Base-by-base conservation (phyloP, 2,888 invertebrate genomes). In the Microplitis manilae region DNA sequence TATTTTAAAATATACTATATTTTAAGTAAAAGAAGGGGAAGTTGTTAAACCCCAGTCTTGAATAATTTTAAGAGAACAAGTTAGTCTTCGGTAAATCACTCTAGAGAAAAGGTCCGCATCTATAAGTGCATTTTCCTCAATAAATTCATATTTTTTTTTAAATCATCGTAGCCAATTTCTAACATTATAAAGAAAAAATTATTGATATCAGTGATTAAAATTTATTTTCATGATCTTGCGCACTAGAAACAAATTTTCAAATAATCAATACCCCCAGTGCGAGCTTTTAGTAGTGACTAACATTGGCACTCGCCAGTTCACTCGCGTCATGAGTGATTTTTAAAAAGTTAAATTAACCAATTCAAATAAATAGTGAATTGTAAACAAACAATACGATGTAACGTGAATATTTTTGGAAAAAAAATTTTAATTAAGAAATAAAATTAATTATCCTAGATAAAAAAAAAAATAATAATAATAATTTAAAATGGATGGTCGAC, bases 401-500 rank as follows among this genome's bases (percentile, higher is more conserved):
- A 62, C 8, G 8, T 59, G 15, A 62, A 6, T 17, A 62, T 62
- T 20, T 62, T 62, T 62, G 13, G 17, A 62, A 62, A 5, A 62
- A 62, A 62, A 62, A 17, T 20, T 30, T 13, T 6, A 7, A 30
- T 8, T 6, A 30, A 30, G 5, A 30, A 30, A 9, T 30, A 65
- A 65, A 65, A 50, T 50, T 30, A 65, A 13, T 30, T 20, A 30
- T 7, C 30, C 30, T 30, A 20, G 7, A 6, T 13, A 8, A 30
- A 30, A 65, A 65, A 30, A 65, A 65, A 65, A 20, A 20, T 20
- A 20, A 20, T 20, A 20, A 30, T 30, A 30, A 30, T 30, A 30
- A 30, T 1, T 17, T 17, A 20, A 6, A 76, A 85, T 83, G 78
- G 85, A 85, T 69, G 83, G 79, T 73, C 82, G 81, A 39, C 70